Evolutionary conservation across 2,888 invertebrate species (phyloP), one percentile per base, ranked within the genome.

Genomic region (Dorcus parallelipipedus): DNA sequence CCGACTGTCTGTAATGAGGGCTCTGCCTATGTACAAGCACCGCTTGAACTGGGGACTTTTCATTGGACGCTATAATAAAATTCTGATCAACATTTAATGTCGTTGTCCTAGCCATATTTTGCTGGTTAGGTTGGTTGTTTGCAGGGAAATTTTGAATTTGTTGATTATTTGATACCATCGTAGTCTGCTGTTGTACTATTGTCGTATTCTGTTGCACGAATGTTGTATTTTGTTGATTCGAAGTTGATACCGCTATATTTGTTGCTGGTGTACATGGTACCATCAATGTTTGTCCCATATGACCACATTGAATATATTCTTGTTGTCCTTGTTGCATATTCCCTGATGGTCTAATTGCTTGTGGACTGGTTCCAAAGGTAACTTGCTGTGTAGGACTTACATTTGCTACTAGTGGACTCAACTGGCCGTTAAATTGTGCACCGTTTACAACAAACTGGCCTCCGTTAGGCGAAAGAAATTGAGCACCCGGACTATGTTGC

Each of bases 161-260:
- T 62, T 83, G 86, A 68, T 88, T 86, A 69, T 88, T 88, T 0
- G 89, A 86, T 3, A 90, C 86, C 79, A 90, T 85, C 0, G 90
- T 90, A 0, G 90, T 90, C 73, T 90, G 90, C 68, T 90, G 90
- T 70, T 90, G 90, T 2, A 91, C 90, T 68, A 93, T 91, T 1
- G 92, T 91, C 0, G 92, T 91, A 72, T 92, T 93, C 68, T 92
- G 91, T 67, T 91, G 92, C 2, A 92, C 90, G 69, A 87, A 91
- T 0, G 92, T 91, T 8, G 0, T 87, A 86, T 67, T 77, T 83
- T 55, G 83, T 84, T 87, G 83, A 71, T 82, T 84, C 9, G 81
- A 78, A 0, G 83, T 80, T 17, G 82, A 75, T 0, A 84, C 81
- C 0, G 81, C 83, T 58, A 83, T 85, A 68, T 85, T 86, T 48